Evolutionary conservation across 2,113 vertebrate species (phyloP).

Genomic region (Numida meleagris): DNA sequence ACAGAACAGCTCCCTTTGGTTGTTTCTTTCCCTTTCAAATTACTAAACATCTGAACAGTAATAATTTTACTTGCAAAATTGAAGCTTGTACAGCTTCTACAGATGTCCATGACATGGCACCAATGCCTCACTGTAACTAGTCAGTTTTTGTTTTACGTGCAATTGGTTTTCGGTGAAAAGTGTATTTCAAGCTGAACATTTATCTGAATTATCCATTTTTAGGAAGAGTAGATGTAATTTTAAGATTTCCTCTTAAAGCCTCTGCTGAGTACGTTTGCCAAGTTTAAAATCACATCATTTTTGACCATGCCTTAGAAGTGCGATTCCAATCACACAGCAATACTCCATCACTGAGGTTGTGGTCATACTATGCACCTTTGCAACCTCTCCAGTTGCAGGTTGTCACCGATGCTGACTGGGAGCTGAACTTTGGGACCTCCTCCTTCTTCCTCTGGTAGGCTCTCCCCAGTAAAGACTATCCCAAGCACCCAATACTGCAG

Average conservation of each 20-base stretch:
- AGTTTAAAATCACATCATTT: neutral
- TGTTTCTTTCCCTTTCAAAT: neutral
- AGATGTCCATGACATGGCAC: neutral
- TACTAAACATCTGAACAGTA: neutral
- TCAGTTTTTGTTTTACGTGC: neutral
- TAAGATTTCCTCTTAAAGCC: neutral
- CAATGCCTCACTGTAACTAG: neutral
- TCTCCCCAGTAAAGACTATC: neutral
- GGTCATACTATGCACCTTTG: neutral
- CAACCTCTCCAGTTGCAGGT: rapidly evolving
- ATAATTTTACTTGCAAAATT: neutral
- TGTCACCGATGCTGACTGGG: too few species aligned
- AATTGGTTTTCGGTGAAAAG: neutral
- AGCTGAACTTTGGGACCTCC: neutral
- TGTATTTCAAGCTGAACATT: neutral
- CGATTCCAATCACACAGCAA: neutral
- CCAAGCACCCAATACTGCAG: neutral
- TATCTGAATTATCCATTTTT: neutral
- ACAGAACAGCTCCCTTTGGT: neutral
- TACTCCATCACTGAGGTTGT: neutral
- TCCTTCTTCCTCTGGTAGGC: neutral
- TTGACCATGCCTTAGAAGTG: neutral
- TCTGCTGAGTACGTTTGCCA: rapidly evolving
- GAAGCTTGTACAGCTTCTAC: neutral
- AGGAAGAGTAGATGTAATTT: neutral